Percentiles rank a stretch among this genome's conserved stretches.
Conservation (phyloP, 2,888 invertebrate genomes). For the Hirtodrosophila histrioides region DNA sequence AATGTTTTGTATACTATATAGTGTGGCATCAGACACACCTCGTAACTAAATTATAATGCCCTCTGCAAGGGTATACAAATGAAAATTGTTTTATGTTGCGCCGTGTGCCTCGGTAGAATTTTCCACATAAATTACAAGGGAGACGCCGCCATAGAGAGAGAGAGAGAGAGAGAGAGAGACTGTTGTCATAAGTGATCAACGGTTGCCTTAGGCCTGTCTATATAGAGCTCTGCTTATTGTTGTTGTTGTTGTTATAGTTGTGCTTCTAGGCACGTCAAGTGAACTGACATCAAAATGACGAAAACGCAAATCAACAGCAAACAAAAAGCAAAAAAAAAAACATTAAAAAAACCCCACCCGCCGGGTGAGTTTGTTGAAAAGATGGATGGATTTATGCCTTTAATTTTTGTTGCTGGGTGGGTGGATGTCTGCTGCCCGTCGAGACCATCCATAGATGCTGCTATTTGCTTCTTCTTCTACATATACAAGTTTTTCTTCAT, state of each 20-base stretch:
- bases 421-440: conserved; percentile 46
- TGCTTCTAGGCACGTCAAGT: conserved; percentile 64
- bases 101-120: conserved; percentile 51
- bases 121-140: conserved; percentile 74
- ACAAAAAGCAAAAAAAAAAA: conserved; percentile 33
- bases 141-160: conserved; percentile 9
- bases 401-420: conserved; percentile 19
- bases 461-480: background rate
- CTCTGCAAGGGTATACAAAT: conserved; percentile 30
- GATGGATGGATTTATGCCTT: conserved; percentile 72
- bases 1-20: too few species aligned
- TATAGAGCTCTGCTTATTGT: conserved; percentile 29
- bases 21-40: too few species aligned
- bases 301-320: conserved; percentile 80
- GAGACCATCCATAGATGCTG: conserved; percentile 39
- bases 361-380: conserved; percentile 65
- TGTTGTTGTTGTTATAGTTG: conserved; percentile 23
- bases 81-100: conserved; percentile 76
- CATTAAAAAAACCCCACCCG: conserved; percentile 22
- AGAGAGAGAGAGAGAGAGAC: conserved; percentile 9
- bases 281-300: conserved; percentile 78
- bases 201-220: conserved; percentile 60
- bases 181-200: conserved; percentile 80
- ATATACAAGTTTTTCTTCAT: conserved; percentile 10
- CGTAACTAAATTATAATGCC: too few species aligned